These are phyloP conservation scores for Agelaius phoeniceus DNA, from an alignment of 2,113 vertebrate species.

Conservation along the genomic window DNA sequence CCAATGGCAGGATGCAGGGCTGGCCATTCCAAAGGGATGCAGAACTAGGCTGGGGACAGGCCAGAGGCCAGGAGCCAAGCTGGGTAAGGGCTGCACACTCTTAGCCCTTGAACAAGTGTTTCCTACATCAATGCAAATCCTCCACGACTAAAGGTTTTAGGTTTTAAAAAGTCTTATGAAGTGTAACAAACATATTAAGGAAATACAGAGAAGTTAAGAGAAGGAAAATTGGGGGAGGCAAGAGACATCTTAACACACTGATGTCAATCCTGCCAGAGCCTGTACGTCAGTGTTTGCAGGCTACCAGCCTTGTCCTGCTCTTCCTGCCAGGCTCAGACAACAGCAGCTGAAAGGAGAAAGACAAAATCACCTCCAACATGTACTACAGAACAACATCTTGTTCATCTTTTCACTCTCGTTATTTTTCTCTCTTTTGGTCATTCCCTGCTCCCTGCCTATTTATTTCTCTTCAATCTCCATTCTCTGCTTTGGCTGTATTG, in stretches of 20 bases:
- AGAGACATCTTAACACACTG: not conserved
- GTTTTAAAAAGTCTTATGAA: not conserved
- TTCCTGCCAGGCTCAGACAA: not conserved
- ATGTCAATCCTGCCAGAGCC: not conserved
- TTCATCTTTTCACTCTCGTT: not conserved
- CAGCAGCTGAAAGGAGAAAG: not conserved
- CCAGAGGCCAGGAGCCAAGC: not conserved
- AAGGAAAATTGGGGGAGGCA: not conserved
- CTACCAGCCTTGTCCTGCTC: not conserved
- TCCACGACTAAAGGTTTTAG: not conserved
- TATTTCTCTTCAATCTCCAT: not conserved
- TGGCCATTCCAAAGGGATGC: not conserved
- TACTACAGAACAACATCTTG: not conserved
- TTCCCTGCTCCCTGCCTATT: not conserved
- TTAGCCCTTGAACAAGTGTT: not conserved
- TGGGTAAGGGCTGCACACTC: not conserved
- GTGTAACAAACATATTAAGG: not conserved
- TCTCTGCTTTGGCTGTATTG: not conserved
- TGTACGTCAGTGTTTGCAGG: not conserved
- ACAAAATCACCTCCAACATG: not conserved
- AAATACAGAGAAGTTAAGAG: not conserved
- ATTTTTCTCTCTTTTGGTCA: not conserved
- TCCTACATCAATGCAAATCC: not conserved
- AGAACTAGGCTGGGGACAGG: not conserved
- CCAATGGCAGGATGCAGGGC: fast-evolving